Conservation (phyloP, 1,140 invertebrate species). For the Eulimnadia texana region DNA sequence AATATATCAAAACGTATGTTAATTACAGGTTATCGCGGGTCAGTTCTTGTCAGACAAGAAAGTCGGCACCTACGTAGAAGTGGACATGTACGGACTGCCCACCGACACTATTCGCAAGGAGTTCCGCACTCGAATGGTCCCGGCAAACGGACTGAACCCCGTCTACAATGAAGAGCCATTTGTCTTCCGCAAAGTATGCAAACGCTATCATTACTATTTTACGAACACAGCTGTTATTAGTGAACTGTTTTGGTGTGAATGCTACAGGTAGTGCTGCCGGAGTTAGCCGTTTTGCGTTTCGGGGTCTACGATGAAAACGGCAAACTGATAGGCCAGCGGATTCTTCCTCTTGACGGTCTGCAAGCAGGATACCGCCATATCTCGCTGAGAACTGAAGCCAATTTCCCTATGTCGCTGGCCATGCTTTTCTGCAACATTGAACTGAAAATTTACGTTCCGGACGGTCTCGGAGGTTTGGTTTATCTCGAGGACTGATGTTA, state of each 20-base stretch:
- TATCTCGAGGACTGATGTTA: neutral
- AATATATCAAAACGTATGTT: neutral
- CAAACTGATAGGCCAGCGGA: slow-evolving; percentile 90
- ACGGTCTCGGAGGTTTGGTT: slow-evolving; percentile 80
- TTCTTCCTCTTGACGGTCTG: slow-evolving; percentile 91
- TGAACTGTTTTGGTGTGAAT: too few species aligned
- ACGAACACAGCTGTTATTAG: too few species aligned
- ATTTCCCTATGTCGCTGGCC: slow-evolving; percentile 95
- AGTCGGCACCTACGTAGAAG: slow-evolving; percentile 96
- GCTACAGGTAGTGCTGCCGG: slow-evolving; percentile 91
- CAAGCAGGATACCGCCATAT: slow-evolving; percentile 97
- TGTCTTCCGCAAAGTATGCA: slow-evolving; percentile 79
- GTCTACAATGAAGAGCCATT: slow-evolving; percentile 98
- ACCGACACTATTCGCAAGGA: slow-evolving; percentile 98
- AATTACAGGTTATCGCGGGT: slow-evolving; percentile 82
- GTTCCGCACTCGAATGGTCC: slow-evolving; percentile 89
- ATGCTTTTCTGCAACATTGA: slow-evolving; percentile 99
- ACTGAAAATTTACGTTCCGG: slow-evolving; percentile 98
- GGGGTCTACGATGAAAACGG: slow-evolving; percentile 98
- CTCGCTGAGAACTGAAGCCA: slow-evolving; percentile 91
- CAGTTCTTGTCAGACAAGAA: slow-evolving; percentile 99
- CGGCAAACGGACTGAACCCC: slow-evolving; percentile 91
- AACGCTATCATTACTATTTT: neutral
- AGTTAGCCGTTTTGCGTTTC: slow-evolving; percentile 91
- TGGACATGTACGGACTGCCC: slow-evolving; percentile 98